Percentiles rank a stretch among this genome's conserved stretches.
phyloP scores from a whole-genome alignment of 2,888 invertebrate species.

The Chalcosyrphus nemorum region DNA sequence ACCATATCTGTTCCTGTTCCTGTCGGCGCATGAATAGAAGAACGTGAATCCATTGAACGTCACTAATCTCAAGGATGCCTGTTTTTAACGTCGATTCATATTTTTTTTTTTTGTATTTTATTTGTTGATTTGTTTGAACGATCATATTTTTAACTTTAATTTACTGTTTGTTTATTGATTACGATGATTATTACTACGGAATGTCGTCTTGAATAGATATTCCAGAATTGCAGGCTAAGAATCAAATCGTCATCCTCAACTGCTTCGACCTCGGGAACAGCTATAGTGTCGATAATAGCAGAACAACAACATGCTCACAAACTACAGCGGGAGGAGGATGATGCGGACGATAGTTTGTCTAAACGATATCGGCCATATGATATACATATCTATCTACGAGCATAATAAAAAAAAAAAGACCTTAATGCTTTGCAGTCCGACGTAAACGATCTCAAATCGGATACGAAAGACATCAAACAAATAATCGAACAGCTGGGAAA shows the following conservation, averaged over 20 bases:
- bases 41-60: no score
- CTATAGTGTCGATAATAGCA: neutral
- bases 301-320: neutral
- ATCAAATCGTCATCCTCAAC: neutral
- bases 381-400: neutral
- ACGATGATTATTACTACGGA: no score
- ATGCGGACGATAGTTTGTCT: no score
- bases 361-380: neutral
- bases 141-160: no score
- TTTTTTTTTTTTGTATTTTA: no score
- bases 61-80: no score
- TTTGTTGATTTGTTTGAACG: no score
- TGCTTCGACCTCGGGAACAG: neutral
- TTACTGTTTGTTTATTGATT: no score
- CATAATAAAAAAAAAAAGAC: neutral
- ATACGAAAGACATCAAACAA: neutral
- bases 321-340: neutral
- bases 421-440: neutral
- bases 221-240: neutral
- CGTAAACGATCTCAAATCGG: neutral
- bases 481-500: neutral
- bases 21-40: no score
- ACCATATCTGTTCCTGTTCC: no score
- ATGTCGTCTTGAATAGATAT: constrained; percentile 11
- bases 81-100: no score